Percentiles rank a stretch among this genome's conserved stretches.
These are phyloP conservation scores for Orcinus orca DNA, from an alignment of 2,113 vertebrate species.

Conservation along the genomic window DNA sequence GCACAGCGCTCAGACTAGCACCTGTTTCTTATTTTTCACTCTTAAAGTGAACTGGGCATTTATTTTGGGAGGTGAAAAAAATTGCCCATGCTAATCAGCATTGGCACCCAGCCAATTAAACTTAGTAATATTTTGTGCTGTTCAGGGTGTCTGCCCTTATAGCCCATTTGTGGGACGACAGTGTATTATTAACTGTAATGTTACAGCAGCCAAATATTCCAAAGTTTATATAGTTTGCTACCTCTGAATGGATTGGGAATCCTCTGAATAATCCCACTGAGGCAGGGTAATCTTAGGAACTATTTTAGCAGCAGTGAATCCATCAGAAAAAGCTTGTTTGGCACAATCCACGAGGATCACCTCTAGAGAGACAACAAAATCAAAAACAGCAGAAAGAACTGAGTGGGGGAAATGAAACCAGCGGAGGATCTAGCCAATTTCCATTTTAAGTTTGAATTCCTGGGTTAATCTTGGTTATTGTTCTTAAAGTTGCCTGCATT, in stretches of 20 bases:
- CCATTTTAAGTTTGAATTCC: background rate
- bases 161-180: background rate
- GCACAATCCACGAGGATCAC: background rate
- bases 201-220: background rate
- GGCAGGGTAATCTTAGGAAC: background rate
- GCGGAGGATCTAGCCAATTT: background rate
- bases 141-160: background rate
- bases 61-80: slow-evolving; percentile 23
- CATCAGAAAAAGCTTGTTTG: slow-evolving; percentile 25
- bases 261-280: background rate
- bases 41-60: background rate
- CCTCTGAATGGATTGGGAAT: background rate
- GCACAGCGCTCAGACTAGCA: background rate
- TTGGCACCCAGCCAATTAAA: background rate
- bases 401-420: background rate
- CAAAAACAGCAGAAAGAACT: background rate
- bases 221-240: background rate
- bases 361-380: background rate
- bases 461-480: background rate
- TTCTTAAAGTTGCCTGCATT: background rate
- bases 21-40: background rate
- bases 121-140: background rate
- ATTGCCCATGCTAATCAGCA: background rate
- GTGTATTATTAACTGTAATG: background rate
- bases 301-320: background rate